Base-by-base conservation (phyloP, 92 coral and sea anemone genomes). In the Hydrozoanthus gracilis region DNA sequence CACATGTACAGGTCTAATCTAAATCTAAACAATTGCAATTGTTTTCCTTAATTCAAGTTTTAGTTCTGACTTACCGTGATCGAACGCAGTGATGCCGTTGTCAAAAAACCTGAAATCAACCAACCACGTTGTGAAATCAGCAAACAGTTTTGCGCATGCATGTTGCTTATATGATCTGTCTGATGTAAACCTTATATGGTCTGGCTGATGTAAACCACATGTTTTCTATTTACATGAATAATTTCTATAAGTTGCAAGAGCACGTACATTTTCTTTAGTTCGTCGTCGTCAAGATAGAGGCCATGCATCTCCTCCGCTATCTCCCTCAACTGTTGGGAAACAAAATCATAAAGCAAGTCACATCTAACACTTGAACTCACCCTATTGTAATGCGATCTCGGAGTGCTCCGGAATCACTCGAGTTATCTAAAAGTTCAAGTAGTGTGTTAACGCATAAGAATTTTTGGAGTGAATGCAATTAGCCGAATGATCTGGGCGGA, bases 241-340 rank as follows among this genome's bases (percentile, higher is more conserved):
- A n/a, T 52, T 51, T 7, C 66, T 35, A 16, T 15, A 16, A 14
- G 1, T 6, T 39, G 10, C 45, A 15, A 45, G 46, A 3, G 14
- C 8, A 80, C 85, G 52, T 62, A 80, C 85, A 80, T 48, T 14
- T 80, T 65, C 5, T 46, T 9, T 47, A 80, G 49, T 12, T 80
- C 85, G 72, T 27, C 20, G 85, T 80, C 74, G 51, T 80, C 73
- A 73, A 80, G 51, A 47, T 80, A 80, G n/a, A 80, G 44, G 9
- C 45, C 45, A 8, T 80, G 48, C 14, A 2, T 44, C 4, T 80
- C 85, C 20, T 48, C 65, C 17, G 85, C 85, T 45, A 64, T 3
- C 45, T 18, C 61, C 11, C 85, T 69, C n/a, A 80, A 8, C 85
- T 80, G 62, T 64, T 65, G 47, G 16, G 8, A 65, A 64, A 45